These are phyloP conservation scores for Tridacna gigas DNA, from an alignment of 2,888 invertebrate genomes.

Conservation along the genomic window DNA sequence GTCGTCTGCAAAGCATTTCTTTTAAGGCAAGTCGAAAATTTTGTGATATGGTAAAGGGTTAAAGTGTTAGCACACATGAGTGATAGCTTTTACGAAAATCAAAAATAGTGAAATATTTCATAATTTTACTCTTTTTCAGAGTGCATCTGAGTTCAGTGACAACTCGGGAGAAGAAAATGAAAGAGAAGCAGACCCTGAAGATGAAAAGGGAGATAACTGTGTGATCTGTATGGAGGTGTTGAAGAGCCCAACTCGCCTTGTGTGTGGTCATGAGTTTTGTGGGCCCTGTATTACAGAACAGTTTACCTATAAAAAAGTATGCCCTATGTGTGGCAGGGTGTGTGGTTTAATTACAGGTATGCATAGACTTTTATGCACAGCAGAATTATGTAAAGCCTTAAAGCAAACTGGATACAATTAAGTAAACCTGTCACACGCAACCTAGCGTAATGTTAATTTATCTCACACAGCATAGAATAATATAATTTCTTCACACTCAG, in stretches of 20 bases:
- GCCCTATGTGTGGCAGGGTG: conserved; percentile 51
- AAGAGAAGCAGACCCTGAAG: not conserved
- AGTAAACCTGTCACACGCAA: not conserved
- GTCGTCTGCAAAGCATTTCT: not conserved
- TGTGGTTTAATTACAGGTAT: conserved; percentile 53
- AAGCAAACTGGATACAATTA: not conserved
- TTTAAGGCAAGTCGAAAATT: not conserved
- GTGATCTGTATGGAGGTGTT: conserved; percentile 49
- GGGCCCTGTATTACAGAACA: conserved; percentile 42
- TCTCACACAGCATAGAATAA: no score
- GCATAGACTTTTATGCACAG: not conserved
- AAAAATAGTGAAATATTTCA: not conserved
- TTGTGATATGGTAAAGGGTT: not conserved
- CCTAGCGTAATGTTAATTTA: no score
- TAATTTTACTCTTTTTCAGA: not conserved
- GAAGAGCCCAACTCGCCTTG: conserved; percentile 9
- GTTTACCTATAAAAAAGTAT: conserved; percentile 42
- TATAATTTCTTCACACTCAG: no score
- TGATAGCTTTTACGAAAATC: not conserved
- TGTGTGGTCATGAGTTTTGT: conserved; percentile 47
- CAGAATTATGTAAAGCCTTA: no score
- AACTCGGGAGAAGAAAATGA: not conserved
- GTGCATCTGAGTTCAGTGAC: not conserved
- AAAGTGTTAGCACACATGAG: not conserved
- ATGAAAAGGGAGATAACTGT: conserved; percentile 16